Percentiles rank a stretch among this genome's conserved stretches.
These are phyloP conservation scores for Chionodraco myersi DNA, from an alignment of 2,113 vertebrate species.

Conservation along the genomic window DNA sequence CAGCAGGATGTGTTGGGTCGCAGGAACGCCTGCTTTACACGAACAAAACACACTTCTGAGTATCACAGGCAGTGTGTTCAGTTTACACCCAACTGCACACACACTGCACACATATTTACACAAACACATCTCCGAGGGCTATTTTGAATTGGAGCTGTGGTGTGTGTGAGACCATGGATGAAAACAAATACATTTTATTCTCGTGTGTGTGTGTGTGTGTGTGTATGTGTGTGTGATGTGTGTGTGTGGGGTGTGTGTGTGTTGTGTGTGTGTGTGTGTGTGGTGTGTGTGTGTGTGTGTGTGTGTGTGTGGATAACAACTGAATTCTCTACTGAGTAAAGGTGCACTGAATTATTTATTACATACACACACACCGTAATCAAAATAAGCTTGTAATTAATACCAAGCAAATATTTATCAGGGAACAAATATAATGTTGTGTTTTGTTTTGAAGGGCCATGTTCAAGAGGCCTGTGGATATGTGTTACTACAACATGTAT, in stretches of 20 bases:
- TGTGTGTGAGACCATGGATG: slow-evolving; percentile 33
- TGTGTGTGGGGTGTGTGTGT: too few relatives aligned
- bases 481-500: neutral
- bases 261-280: slow-evolving; percentile 8
- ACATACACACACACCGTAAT: neutral
- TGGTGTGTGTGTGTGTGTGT: slow-evolving; percentile 6
- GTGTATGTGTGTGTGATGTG: neutral
- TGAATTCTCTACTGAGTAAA: neutral
- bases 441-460: neutral
- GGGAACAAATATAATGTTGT: neutral
- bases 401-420: too few relatives aligned
- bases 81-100: slow-evolving; percentile 10
- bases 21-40: neutral
- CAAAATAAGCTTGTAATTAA: too few relatives aligned
- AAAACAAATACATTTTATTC: slow-evolving; percentile 29
- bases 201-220: neutral
- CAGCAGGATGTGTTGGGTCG: neutral
- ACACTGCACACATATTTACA: slow-evolving; percentile 47
- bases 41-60: slow-evolving; percentile 6
- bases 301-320: too few relatives aligned
- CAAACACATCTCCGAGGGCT: slow-evolving; percentile 28
- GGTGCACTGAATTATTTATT: neutral
- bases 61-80: neutral
- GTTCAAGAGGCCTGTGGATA: neutral
- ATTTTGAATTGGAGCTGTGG: neutral